Evolutionary conservation across 2,888 invertebrate species (phyloP).

Genomic region (Melanargia galathea): DNA sequence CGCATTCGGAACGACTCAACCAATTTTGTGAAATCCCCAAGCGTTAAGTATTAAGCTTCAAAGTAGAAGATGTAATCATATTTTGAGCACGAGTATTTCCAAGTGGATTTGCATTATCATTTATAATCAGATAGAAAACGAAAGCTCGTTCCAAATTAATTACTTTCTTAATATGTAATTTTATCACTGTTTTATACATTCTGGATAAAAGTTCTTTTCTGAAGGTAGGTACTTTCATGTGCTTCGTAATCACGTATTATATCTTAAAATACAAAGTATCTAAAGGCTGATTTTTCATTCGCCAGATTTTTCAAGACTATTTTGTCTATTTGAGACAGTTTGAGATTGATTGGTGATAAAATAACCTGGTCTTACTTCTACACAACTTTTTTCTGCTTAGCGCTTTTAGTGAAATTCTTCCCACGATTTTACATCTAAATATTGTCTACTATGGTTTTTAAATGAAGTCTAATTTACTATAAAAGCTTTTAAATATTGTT

Average conservation of each 20-base stretch:
- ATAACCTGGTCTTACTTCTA: too few species aligned
- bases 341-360: too few species aligned
- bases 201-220: background rate
- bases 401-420: background rate
- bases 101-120: slow-evolving; percentile 28
- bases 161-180: background rate
- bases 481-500: background rate
- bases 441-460: background rate
- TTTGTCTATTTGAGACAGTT: too few species aligned
- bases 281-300: too few species aligned
- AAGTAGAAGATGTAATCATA: slow-evolving; percentile 24
- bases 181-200: background rate
- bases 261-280: too few species aligned
- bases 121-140: background rate
- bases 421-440: too few species aligned
- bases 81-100: slow-evolving; percentile 15
- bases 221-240: background rate
- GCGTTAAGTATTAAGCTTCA: slow-evolving; percentile 23
- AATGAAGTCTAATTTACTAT: background rate
- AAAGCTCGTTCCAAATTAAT: slow-evolving; percentile 10
- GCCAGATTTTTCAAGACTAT: too few species aligned
- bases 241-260: too few species aligned
- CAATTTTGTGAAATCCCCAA: slow-evolving; percentile 21
- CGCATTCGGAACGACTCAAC: slow-evolving; percentile 25
- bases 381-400: too few species aligned